Evolutionary conservation across 2,113 vertebrate genomes (phyloP).

Genomic region (Fulmarus glacialis): DNA sequence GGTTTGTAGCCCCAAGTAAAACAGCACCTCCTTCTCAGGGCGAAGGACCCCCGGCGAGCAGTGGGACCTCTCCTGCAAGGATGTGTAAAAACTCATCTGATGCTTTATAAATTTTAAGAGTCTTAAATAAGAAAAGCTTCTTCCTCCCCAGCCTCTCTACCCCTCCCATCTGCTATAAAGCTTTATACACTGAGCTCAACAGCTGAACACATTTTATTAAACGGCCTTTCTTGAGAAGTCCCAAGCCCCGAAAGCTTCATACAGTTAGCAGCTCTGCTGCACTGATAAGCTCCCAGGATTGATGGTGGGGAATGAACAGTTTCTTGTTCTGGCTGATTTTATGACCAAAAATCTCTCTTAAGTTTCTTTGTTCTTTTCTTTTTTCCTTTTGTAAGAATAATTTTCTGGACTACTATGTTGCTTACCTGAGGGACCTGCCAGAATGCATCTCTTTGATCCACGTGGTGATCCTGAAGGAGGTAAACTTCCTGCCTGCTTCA

Average conservation of each 20-base stretch:
- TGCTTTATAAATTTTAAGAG: neutral
- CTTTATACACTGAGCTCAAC: neutral
- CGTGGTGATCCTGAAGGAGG: slow-evolving; percentile 83
- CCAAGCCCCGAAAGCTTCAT: neutral
- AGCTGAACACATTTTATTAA: neutral
- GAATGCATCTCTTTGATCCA: slow-evolving; percentile 91
- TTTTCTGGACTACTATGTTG: slow-evolving; percentile 94
- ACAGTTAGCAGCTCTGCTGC: neutral
- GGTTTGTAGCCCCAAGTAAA: neutral
- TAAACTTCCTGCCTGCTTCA: slow-evolving; percentile 16
- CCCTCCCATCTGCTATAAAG: neutral
- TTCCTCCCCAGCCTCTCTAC: neutral
- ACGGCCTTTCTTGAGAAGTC: neutral
- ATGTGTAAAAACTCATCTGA: neutral
- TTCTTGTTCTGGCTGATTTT: neutral
- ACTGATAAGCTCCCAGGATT: neutral
- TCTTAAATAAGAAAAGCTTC: neutral
- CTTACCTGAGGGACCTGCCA: slow-evolving; percentile 93
- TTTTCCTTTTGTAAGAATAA: slow-evolving; percentile 83
- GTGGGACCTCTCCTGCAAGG: neutral
- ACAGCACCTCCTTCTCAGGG: neutral
- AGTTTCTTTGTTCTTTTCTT: neutral
- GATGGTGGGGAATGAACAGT: neutral
- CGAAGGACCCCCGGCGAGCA: neutral
- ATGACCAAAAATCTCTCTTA: neutral